Conservation (phyloP, 2,113 vertebrate genomes). For the Speoplatyrhinus poulsoni region DNA sequence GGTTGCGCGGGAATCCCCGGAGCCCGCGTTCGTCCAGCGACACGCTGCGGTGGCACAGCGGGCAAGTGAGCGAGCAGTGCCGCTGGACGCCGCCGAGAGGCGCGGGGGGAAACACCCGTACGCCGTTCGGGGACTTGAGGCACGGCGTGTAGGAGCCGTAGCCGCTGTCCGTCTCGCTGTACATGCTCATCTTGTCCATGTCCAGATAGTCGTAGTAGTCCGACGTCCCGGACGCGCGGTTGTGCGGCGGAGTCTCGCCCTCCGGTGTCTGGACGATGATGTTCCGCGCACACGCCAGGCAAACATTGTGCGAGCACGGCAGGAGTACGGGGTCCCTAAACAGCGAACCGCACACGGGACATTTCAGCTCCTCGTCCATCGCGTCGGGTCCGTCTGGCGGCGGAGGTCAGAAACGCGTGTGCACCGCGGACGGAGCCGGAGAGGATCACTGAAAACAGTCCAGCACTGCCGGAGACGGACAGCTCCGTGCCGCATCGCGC, state of each 20-base stretch:
- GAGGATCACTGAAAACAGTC: slow-evolving; percentile 39
- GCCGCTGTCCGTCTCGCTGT: slow-evolving; percentile 96
- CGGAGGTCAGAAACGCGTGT: not conserved
- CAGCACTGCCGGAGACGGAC: slow-evolving; percentile 73
- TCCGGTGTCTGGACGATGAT: slow-evolving; percentile 94
- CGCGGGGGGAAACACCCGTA: slow-evolving; percentile 85
- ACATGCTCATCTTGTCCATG: slow-evolving; percentile 92
- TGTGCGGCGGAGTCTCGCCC: slow-evolving; percentile 81
- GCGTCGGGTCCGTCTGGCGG: slow-evolving; percentile 38
- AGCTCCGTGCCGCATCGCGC: slow-evolving; percentile 71
- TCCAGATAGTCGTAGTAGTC: slow-evolving; percentile 83
- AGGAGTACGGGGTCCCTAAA: slow-evolving; percentile 89
- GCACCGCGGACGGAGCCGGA: not conserved
- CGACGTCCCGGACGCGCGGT: slow-evolving; percentile 77
- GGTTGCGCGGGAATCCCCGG: slow-evolving; percentile 91
- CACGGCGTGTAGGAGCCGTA: slow-evolving; percentile 95
- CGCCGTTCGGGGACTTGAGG: slow-evolving; percentile 92
- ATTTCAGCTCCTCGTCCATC: slow-evolving; percentile 97
- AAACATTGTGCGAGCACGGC: slow-evolving; percentile 92
- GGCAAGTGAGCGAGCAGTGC: slow-evolving; percentile 90
- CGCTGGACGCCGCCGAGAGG: slow-evolving; percentile 65
- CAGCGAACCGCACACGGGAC: slow-evolving; percentile 92
- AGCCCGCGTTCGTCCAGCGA: slow-evolving; percentile 92
- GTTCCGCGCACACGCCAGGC: slow-evolving; percentile 91
- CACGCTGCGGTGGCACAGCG: slow-evolving; percentile 94